Conservation (phyloP, 2,888 invertebrate species). For the Macropis europaea region DNA sequence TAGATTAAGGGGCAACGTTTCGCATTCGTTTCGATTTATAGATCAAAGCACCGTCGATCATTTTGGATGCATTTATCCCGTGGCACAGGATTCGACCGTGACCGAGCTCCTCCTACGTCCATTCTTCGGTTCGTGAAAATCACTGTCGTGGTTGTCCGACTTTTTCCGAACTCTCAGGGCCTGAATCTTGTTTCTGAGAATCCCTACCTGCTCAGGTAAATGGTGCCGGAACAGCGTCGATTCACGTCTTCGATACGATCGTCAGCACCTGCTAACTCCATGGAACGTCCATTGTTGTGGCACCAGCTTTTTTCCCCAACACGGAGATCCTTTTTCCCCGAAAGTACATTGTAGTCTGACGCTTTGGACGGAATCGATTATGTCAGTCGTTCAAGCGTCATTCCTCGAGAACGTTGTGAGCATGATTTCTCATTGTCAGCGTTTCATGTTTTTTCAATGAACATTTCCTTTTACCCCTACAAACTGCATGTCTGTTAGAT, state of each 20-base stretch:
- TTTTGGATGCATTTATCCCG: no score
- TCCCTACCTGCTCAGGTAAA: slow-evolving; percentile 32
- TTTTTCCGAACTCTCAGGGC: slow-evolving; percentile 8
- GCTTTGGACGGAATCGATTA: neutral
- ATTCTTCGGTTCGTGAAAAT: slow-evolving; percentile 15
- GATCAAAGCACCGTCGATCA: neutral
- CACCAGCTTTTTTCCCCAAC: neutral
- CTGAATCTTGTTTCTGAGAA: slow-evolving; percentile 12
- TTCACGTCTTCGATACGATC: slow-evolving; percentile 11
- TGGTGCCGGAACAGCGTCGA: neutral
- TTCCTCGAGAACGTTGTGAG: no score
- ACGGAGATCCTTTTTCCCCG: neutral
- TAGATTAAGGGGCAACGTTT: no score
- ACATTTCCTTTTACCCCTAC: no score
- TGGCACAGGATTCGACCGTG: neutral
- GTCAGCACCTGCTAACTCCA: slow-evolving; percentile 18
- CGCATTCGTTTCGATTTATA: no score
- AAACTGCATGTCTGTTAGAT: no score
- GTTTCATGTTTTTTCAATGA: no score
- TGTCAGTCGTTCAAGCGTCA: neutral
- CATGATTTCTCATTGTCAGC: no score
- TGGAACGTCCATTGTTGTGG: neutral
- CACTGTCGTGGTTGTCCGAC: slow-evolving; percentile 17
- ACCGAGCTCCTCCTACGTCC: neutral
- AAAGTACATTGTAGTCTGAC: neutral